Evolutionary conservation across 2,113 vertebrate genomes (phyloP).

Genomic region (Marmota monax): DNA sequence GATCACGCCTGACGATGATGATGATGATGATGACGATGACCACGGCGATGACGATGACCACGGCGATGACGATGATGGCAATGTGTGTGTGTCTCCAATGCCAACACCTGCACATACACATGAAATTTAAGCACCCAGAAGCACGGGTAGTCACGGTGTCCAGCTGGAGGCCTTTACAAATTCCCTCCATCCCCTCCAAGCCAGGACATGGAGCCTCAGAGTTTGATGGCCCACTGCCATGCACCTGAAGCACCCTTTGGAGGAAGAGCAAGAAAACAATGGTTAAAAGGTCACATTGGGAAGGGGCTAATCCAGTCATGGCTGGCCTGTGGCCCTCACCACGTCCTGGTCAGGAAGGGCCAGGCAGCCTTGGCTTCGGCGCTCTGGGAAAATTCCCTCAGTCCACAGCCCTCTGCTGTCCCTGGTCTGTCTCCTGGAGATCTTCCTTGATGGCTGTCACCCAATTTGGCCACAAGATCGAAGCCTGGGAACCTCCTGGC

Average conservation of each 20-base stretch:
- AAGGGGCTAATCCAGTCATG: no score
- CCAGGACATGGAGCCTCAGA: neutral
- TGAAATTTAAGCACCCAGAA: no score
- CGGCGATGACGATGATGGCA: fast-evolving
- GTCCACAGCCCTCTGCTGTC: no score
- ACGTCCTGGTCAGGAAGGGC: neutral
- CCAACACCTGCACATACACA: neutral
- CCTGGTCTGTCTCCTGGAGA: neutral
- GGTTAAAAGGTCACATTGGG: neutral
- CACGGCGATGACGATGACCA: no score
- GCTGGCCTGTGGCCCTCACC: neutral
- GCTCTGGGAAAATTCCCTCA: neutral
- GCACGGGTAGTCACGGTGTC: fast-evolving
- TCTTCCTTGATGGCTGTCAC: neutral
- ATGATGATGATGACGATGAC: no score
- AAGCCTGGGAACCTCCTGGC: neutral
- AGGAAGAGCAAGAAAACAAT: neutral
- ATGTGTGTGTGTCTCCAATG: neutral
- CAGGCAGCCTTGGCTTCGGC: neutral
- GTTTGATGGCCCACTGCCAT: neutral
- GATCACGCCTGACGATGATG: neutral
- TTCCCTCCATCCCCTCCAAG: neutral
- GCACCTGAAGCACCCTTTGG: fast-evolving
- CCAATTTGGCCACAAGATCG: no score
- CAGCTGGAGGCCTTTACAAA: neutral